Evolutionary conservation across 2,888 invertebrate species (phyloP).

Genomic region (Orchesella flavescens): DNA sequence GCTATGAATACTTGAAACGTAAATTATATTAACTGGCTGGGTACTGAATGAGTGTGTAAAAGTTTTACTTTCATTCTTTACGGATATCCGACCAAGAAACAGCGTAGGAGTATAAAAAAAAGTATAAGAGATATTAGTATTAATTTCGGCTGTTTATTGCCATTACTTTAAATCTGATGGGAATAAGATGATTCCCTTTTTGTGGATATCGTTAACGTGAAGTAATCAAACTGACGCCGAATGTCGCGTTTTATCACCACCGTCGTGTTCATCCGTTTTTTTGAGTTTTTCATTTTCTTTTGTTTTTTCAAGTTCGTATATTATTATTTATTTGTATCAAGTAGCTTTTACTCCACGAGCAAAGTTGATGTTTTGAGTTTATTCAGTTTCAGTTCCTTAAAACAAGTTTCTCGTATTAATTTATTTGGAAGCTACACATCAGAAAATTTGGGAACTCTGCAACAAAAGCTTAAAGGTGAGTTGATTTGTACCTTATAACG

Average conservation of each 20-base stretch:
- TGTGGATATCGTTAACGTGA: background rate
- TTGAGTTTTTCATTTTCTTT: constrained; percentile 67
- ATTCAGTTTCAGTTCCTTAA: constrained; percentile 5
- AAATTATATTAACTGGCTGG: too few species aligned
- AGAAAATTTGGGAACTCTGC: background rate
- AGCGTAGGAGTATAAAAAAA: too few species aligned
- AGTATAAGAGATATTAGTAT: too few species aligned
- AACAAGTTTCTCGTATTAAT: constrained; percentile 20
- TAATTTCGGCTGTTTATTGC: too few species aligned
- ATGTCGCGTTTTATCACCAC: constrained; percentile 66
- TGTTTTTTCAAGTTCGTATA: constrained; percentile 50
- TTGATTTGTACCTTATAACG: background rate
- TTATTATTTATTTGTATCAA: constrained; percentile 35
- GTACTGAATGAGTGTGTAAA: too few species aligned
- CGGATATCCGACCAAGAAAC: too few species aligned
- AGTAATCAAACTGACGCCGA: constrained; percentile 59
- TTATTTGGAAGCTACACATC: constrained; percentile 7
- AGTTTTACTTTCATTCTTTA: too few species aligned
- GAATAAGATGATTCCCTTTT: too few species aligned
- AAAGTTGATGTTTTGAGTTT: constrained; percentile 13
- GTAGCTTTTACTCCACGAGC: background rate
- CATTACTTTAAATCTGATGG: too few species aligned
- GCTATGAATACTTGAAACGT: too few species aligned
- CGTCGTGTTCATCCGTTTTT: constrained; percentile 69
- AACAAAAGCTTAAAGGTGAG: constrained; percentile 29